Evolutionary conservation across 2,113 vertebrate species (phyloP).

Genomic region (Astur gentilis): DNA sequence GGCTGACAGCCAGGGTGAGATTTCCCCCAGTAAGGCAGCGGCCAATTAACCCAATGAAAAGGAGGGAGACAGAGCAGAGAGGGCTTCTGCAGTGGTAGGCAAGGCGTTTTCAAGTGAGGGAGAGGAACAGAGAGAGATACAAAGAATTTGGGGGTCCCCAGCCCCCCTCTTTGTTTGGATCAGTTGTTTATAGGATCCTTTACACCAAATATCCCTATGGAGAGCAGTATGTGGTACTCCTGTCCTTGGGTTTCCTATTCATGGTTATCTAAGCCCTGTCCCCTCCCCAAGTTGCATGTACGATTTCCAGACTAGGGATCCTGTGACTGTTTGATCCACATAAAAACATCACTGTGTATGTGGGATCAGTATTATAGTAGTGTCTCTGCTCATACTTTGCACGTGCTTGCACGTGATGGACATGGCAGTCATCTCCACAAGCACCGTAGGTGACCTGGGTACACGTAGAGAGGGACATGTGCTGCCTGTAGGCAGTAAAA

Average conservation of each 20-base stretch:
- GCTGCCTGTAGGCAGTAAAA: background rate
- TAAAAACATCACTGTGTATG: accelerated
- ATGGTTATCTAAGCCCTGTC: background rate
- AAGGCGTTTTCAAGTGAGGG: background rate
- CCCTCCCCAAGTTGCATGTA: accelerated
- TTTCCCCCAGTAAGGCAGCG: background rate
- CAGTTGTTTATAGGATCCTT: background rate
- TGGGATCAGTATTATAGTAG: accelerated
- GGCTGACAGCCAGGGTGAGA: slow-evolving; percentile 25
- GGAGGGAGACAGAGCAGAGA: background rate
- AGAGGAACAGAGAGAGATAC: background rate
- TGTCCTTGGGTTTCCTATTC: background rate
- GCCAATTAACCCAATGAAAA: background rate
- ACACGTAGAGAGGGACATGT: accelerated
- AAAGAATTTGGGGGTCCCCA: background rate
- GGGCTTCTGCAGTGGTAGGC: background rate
- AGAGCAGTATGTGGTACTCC: background rate
- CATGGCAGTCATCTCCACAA: accelerated
- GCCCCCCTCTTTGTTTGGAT: accelerated
- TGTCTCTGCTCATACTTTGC: background rate
- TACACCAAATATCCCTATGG: background rate
- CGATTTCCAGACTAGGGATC: background rate
- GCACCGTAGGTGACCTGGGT: background rate
- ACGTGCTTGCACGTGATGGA: accelerated
- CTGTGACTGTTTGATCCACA: background rate